Conservation (phyloP, 2,113 vertebrate species). For the Chiloscyllium plagiosum region DNA sequence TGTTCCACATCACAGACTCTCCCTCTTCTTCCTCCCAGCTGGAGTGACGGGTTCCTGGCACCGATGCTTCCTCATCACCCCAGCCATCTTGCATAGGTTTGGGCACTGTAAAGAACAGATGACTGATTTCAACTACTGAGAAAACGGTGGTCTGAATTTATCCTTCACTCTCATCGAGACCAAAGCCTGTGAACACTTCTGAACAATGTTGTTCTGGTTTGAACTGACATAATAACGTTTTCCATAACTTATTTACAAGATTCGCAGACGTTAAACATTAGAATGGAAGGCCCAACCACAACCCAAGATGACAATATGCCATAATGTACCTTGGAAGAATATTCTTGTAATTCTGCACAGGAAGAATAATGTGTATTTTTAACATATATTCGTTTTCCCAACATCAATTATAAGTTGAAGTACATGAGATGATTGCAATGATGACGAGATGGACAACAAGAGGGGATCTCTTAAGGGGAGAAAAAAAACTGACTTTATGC, state of each 20-base stretch:
- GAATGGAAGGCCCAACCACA: background rate
- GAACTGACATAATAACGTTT: background rate
- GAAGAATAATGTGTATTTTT: background rate
- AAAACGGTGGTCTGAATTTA: background rate
- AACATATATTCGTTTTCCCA: background rate
- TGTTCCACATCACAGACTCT: conserved; percentile 97
- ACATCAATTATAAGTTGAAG: background rate
- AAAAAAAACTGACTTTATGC: background rate
- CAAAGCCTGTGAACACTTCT: background rate
- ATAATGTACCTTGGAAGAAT: background rate
- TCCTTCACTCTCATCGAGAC: background rate
- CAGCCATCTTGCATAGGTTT: conserved; percentile 94
- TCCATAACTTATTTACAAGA: background rate
- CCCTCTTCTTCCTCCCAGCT: conserved; percentile 93
- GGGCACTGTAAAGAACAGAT: conserved; percentile 55
- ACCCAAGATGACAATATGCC: background rate
- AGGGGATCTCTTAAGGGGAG: too few species aligned
- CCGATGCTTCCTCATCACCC: conserved; percentile 74
- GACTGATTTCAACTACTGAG: background rate
- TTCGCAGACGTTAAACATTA: background rate
- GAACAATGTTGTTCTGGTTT: background rate
- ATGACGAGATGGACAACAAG: background rate
- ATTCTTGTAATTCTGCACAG: background rate
- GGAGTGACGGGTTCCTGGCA: conserved; percentile 61
- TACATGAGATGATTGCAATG: background rate